Percentiles rank a stretch among this genome's conserved stretches.
Conservation (phyloP, 2,888 invertebrate genomes). For the Cataglyphis rosenhaueri region DNA sequence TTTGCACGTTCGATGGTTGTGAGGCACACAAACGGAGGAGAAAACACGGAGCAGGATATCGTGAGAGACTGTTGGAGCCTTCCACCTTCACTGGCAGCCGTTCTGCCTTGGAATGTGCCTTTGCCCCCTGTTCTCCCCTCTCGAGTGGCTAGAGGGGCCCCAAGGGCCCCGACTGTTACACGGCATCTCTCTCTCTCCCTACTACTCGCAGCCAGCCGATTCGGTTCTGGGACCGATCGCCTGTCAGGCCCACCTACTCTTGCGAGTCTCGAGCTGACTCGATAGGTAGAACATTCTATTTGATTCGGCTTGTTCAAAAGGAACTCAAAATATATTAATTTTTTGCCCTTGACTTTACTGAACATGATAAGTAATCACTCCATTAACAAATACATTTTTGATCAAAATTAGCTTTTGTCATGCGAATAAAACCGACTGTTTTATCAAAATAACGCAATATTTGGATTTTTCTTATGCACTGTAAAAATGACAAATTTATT, state of each 20-base stretch:
- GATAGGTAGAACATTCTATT: constrained; percentile 58
- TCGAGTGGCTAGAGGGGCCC: constrained; percentile 62
- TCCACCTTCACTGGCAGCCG: constrained; percentile 82
- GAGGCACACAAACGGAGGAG: constrained; percentile 38
- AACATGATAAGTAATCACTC: background rate
- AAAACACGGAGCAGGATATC: constrained; percentile 65
- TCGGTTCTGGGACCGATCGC: constrained; percentile 61
- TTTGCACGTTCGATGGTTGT: background rate
- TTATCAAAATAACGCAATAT: background rate
- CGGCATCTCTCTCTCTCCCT: constrained; percentile 48
- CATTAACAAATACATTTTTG: background rate
- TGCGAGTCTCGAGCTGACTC: constrained; percentile 52
- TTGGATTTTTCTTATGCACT: background rate
- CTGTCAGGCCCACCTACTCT: constrained; percentile 70
- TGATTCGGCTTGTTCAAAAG: constrained; percentile 34
- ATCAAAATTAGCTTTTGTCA: background rate
- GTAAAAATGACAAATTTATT: background rate
- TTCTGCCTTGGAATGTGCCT: constrained; percentile 83
- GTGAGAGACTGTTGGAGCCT: constrained; percentile 74
- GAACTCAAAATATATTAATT: constrained; percentile 14
- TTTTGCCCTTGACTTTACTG: background rate
- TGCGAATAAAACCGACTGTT: background rate
- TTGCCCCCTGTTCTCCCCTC: constrained; percentile 77
- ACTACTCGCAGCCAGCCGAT: constrained; percentile 58
- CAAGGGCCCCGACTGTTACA: constrained; percentile 66